Percentiles rank a stretch among this genome's conserved stretches.
Conservation (phyloP, 2,888 invertebrate genomes). For the Coenonympha glycerion region DNA sequence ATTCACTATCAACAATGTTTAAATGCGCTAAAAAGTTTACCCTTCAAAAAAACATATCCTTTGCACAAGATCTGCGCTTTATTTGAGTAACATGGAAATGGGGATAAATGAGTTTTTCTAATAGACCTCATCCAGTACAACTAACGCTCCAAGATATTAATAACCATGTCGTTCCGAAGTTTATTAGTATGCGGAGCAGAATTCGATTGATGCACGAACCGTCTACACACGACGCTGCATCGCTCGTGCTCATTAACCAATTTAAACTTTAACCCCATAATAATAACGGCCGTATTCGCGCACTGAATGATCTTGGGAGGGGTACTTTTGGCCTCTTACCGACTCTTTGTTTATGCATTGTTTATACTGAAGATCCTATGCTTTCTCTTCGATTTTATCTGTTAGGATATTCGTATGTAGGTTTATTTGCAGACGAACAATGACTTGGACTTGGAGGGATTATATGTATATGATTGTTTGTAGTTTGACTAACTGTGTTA, state of each 20-base stretch:
- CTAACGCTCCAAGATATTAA: conserved; percentile 27
- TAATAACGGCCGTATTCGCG: not conserved
- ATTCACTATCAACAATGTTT: too few species aligned
- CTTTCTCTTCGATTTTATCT: conserved; percentile 25
- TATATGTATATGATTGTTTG: conserved; percentile 2
- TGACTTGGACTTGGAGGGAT: not conserved
- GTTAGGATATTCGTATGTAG: conserved; percentile 8
- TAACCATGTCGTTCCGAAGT: conserved; percentile 29
- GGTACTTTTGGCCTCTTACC: conserved; percentile 2
- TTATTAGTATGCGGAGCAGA: conserved; percentile 49
- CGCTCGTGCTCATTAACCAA: conserved; percentile 19
- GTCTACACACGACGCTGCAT: conserved; percentile 16
- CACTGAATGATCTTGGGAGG: not conserved
- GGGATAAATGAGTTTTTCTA: not conserved
- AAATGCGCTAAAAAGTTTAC: too few species aligned
- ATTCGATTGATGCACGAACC: conserved; percentile 42
- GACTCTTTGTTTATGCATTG: conserved; percentile 22
- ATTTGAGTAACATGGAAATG: too few species aligned
- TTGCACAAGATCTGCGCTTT: too few species aligned
- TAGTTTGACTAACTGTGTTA: not conserved
- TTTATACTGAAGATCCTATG: conserved; percentile 26
- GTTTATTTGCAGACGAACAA: conserved; percentile 4
- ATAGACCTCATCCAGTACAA: not conserved
- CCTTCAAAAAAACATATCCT: too few species aligned
- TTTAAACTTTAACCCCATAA: conserved; percentile 1